Percentiles rank a stretch among this genome's conserved stretches.
Evolutionary conservation across 2,113 vertebrate species (phyloP).

Genomic region (Piprites chloris): DNA sequence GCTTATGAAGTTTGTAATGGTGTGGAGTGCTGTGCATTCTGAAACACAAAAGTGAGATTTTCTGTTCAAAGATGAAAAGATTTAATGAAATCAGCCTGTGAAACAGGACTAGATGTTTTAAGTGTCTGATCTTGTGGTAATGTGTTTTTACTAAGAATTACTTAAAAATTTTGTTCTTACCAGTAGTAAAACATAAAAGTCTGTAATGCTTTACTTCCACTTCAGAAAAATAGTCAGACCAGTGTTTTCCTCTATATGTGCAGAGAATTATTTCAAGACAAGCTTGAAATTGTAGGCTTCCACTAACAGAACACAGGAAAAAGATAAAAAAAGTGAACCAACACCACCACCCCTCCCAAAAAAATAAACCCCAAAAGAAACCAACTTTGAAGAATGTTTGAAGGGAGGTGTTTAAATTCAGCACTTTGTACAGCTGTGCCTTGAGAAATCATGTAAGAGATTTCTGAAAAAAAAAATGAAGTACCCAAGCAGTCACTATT

Average conservation of each 20-base stretch:
- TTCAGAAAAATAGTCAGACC: background rate
- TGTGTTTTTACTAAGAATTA: background rate
- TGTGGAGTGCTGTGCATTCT: background rate
- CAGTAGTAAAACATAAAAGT: background rate
- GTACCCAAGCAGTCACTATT: background rate
- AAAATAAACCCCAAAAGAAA: background rate
- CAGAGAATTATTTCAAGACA: background rate
- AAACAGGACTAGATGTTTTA: background rate
- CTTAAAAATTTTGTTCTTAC: background rate
- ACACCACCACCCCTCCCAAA: rapidly evolving
- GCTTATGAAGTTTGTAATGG: background rate
- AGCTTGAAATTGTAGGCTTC: background rate
- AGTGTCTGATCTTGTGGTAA: background rate
- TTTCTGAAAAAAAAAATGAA: background rate
- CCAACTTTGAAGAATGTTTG: background rate
- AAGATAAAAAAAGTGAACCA: background rate
- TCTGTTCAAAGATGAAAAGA: background rate
- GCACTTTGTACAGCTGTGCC: background rate
- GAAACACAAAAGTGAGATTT: background rate
- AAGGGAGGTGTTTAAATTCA: background rate
- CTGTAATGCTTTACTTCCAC: background rate
- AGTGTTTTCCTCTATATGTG: background rate
- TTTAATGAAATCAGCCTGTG: background rate
- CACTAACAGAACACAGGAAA: background rate
- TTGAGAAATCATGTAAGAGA: background rate